phyloP scores from a whole-genome alignment of 1,140 invertebrate species.

The Bombus haemorrhoidalis region DNA sequence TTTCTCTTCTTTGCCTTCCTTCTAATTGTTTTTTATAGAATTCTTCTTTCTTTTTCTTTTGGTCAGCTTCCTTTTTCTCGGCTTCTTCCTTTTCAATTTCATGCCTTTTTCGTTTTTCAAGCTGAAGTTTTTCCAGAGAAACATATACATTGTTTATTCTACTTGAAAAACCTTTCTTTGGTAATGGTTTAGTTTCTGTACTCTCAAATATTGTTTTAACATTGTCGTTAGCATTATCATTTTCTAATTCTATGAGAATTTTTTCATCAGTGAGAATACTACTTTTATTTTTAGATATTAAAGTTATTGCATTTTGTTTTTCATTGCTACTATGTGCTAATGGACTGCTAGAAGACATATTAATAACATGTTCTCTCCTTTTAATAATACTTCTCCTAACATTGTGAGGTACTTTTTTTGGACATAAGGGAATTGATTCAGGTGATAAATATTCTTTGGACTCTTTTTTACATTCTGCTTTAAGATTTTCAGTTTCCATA shows the following conservation, averaged over 20 bases:
- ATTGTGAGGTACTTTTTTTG: constrained; percentile 56
- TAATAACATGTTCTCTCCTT: constrained; percentile 10
- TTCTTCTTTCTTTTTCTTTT: constrained; percentile 24
- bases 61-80: constrained; percentile 12
- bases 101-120: constrained; percentile 20
- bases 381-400: constrained; percentile 36
- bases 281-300: constrained; percentile 15
- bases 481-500: constrained; percentile 13
- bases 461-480: constrained; percentile 11
- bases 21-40: constrained; percentile 35
- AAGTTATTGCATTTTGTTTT: constrained; percentile 7
- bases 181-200: constrained; percentile 30
- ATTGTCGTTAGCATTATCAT: not conserved
- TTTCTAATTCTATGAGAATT: constrained; percentile 34
- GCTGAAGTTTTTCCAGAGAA: constrained; percentile 33
- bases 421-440: constrained; percentile 20
- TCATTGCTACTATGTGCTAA: constrained; percentile 39
- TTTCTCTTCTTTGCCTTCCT: not conserved
- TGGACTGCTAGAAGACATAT: not conserved
- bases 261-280: constrained; percentile 49
- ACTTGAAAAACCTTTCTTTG: constrained; percentile 4
- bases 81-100: constrained; percentile 17
- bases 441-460: constrained; percentile 13
- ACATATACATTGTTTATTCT: constrained; percentile 38
- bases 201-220: constrained; percentile 8